These are phyloP conservation scores for Augochlora pura DNA, from an alignment of 1,140 invertebrate genomes.

Conservation along the genomic window DNA sequence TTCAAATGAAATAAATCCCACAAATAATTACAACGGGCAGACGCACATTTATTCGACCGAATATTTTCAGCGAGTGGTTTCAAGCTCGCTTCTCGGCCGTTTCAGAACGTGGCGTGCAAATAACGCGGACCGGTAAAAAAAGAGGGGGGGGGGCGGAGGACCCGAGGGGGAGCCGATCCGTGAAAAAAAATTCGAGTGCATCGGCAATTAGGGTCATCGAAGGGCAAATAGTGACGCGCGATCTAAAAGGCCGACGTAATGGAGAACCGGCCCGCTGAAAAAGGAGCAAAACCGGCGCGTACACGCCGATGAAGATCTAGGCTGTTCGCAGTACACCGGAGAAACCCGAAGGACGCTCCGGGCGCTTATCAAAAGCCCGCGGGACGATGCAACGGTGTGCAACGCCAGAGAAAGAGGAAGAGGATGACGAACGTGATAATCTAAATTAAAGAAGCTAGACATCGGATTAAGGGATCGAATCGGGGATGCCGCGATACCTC, in stretches of 20 bases:
- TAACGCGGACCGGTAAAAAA: not conserved
- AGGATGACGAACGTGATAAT: constrained; percentile 36
- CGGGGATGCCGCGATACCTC: constrained; percentile 4
- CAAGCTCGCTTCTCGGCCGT: not conserved
- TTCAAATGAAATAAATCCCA: too few species aligned
- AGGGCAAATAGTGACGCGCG: not conserved
- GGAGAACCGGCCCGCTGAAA: not conserved
- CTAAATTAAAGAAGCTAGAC: constrained; percentile 45
- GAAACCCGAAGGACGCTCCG: not conserved
- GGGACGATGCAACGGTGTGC: not conserved
- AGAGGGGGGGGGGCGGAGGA: too few species aligned
- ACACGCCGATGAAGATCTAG: not conserved
- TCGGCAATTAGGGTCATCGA: not conserved
- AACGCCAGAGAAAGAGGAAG: not conserved
- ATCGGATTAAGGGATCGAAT: constrained; percentile 30
- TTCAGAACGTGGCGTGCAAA: not conserved
- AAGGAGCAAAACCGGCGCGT: not conserved
- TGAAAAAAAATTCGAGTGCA: not conserved
- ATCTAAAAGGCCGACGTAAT: not conserved
- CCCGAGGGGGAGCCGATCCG: not conserved
- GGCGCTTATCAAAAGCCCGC: constrained; percentile 11
- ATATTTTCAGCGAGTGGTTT: too few species aligned
- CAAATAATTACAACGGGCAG: too few species aligned
- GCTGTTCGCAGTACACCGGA: not conserved
- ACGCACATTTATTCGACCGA: too few species aligned